A percentile compares a stretch with the other conserved stretches of the same genome.
Evolutionary conservation across 2,113 vertebrate species (phyloP).

Genomic region (Dicerorhinus sumatrensis): DNA sequence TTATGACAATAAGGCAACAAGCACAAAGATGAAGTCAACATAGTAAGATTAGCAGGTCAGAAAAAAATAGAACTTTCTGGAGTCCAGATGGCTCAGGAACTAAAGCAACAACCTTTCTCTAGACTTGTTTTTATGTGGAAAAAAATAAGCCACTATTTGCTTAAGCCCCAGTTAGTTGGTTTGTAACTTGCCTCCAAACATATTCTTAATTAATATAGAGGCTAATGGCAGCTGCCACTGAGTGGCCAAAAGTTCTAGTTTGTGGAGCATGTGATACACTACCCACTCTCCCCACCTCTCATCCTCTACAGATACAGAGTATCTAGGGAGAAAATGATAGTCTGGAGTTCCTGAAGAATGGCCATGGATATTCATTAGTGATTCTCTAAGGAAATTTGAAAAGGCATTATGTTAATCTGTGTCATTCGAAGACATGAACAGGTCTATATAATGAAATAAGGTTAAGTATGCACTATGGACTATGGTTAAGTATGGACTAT

Average conservation of each 20-base stretch:
- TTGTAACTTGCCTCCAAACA: not conserved
- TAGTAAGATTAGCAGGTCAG: not conserved
- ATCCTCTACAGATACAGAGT: not conserved
- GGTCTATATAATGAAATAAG: conserved; percentile 16
- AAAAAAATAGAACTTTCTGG: not conserved
- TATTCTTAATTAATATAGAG: not conserved
- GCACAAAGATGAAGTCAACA: not conserved
- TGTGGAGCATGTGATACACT: not conserved
- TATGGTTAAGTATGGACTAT: not conserved
- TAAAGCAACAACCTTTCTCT: not conserved
- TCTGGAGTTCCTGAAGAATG: not conserved
- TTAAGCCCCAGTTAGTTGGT: not conserved
- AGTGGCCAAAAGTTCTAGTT: not conserved
- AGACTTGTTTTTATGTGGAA: not conserved
- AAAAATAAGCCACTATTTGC: not conserved
- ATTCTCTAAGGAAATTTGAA: conserved; percentile 40
- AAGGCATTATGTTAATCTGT: not conserved
- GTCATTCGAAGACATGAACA: conserved; percentile 16
- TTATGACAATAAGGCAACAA: not conserved
- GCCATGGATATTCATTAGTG: not conserved
- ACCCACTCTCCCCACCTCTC: not conserved
- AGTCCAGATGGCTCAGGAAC: not conserved
- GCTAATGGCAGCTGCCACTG: not conserved
- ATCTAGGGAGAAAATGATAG: not conserved
- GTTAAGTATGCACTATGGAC: not conserved